A percentile compares a stretch with the other conserved stretches of the same genome.
These are phyloP conservation scores for Tor tambroides DNA, from an alignment of 2,113 vertebrate species.

Conservation along the genomic window DNA sequence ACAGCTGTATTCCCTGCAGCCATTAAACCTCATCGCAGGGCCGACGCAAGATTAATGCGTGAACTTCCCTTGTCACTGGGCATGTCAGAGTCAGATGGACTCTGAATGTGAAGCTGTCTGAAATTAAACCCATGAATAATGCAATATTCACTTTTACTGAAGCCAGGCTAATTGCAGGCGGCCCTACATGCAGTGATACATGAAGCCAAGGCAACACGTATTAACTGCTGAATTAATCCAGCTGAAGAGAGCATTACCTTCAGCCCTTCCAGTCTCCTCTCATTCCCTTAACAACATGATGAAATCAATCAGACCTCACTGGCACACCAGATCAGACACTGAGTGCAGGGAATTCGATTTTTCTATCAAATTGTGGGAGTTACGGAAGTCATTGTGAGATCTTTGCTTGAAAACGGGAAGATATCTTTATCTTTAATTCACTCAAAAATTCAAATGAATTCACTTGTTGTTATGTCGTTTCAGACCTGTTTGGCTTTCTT, in stretches of 20 bases:
- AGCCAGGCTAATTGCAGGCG: conserved; percentile 45
- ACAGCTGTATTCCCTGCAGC: conserved; percentile 23
- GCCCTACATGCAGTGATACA: conserved; percentile 36
- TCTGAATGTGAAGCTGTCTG: conserved; percentile 29
- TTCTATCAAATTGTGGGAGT: not conserved
- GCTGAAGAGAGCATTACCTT: conserved; percentile 16
- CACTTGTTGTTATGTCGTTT: not conserved
- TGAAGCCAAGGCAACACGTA: conserved; percentile 31
- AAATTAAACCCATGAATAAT: conserved; percentile 52
- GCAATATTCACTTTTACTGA: conserved; percentile 18
- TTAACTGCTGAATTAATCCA: conserved; percentile 48
- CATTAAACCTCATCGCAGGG: conserved; percentile 4
- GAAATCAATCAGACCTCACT: conserved; percentile 46
- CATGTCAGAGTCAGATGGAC: conserved; percentile 41
- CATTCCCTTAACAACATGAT: conserved; percentile 6
- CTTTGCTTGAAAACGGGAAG: not conserved
- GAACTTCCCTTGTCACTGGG: conserved; percentile 31
- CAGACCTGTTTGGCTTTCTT: not conserved
- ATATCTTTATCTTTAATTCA: not conserved
- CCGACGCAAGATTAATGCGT: conserved; percentile 39
- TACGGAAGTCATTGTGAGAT: not conserved
- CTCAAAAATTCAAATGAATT: not conserved
- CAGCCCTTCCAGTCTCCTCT: not conserved
- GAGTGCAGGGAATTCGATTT: not conserved
- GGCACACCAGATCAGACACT: not conserved